Evolutionary conservation across 2,888 invertebrate genomes (phyloP), one percentile per base, ranked within the genome.

Genomic region (Sympetrum striolatum): DNA sequence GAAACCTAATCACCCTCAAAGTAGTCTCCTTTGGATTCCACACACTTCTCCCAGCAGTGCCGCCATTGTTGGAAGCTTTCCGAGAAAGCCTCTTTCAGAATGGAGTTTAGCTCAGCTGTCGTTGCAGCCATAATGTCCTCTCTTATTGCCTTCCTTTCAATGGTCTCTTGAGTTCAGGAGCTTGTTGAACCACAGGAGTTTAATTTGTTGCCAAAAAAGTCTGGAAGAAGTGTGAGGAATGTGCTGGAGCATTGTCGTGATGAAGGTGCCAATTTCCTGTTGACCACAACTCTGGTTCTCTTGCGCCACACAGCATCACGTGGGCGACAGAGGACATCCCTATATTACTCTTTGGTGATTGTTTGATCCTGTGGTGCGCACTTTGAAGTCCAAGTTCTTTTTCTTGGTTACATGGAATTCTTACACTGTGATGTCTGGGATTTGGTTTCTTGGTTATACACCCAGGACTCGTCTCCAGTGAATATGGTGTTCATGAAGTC

Each of bases 401-500:
- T 10, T 81, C 81, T 39, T 81, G 81, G 81, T 37, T 35, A 39
- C 39, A 18, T 48, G 39, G 81, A 37, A 37, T 81, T 8, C 22
- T 81, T 81, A 25, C 81, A 81, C 81, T 81, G 48, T 81, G 80
- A 1, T n/a, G 48, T 31, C 25, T 79, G 79, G 22, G 25, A 25
- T 25, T 25, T 79, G 25, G 25, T 91, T 91, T 92, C 91, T 10
- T 81, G 90, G 90, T 91, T 91, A 90, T 91, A 92, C 90, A 91
- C 91, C 92, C 92, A 92, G 15, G 91, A 90, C 81, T 92, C 92
- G 91, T 92, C 39, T 5, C 39, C 39, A 39, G 39, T 39, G 39
- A 39, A 5, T 39, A 39, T 39, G 39, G 39, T 39, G 37, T 92
- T 92, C 37, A 92, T 90, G 90, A 90, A 90, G 64, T 91, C 73